Evolutionary conservation across 2,113 vertebrate species (phyloP).

Genomic region (Ciconia boyciana): DNA sequence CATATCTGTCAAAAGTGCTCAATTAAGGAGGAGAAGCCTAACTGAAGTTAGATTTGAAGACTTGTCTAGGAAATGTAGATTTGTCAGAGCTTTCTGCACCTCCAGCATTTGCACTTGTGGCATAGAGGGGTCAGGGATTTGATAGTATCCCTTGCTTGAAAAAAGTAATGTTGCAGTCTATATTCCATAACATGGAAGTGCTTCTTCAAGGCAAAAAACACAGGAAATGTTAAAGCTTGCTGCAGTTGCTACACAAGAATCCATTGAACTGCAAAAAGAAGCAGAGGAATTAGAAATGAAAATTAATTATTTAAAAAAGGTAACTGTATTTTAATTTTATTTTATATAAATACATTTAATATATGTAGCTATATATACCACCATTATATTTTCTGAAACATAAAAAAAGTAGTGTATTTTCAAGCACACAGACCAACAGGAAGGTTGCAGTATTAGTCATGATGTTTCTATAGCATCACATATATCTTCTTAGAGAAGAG

Average conservation of each 20-base stretch:
- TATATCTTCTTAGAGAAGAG: not conserved
- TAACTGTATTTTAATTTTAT: slow-evolving; percentile 31
- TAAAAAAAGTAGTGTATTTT: not conserved
- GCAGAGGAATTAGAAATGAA: slow-evolving; percentile 66
- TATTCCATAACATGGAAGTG: slow-evolving; percentile 74
- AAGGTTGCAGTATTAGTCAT: not conserved
- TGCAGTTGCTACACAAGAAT: slow-evolving; percentile 33
- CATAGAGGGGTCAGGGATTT: not conserved
- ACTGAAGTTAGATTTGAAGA: not conserved
- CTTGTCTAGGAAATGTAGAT: not conserved
- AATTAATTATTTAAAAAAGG: slow-evolving; percentile 70
- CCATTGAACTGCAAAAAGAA: slow-evolving; percentile 64
- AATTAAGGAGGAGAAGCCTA: not conserved
- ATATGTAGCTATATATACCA: not conserved
- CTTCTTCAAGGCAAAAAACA: slow-evolving; percentile 65
- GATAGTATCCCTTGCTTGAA: not conserved
- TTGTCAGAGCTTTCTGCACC: not conserved
- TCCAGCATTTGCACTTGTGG: not conserved
- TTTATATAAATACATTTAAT: not conserved
- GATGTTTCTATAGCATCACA: not conserved
- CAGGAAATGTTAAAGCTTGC: slow-evolving; percentile 64
- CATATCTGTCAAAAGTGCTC: not conserved
- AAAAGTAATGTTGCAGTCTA: not conserved
- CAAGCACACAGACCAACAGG: not conserved
- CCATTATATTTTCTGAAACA: not conserved